Evolutionary conservation across 2,888 invertebrate genomes (phyloP), one percentile per base, ranked within the genome.

Genomic region (Sturmia bella): DNA sequence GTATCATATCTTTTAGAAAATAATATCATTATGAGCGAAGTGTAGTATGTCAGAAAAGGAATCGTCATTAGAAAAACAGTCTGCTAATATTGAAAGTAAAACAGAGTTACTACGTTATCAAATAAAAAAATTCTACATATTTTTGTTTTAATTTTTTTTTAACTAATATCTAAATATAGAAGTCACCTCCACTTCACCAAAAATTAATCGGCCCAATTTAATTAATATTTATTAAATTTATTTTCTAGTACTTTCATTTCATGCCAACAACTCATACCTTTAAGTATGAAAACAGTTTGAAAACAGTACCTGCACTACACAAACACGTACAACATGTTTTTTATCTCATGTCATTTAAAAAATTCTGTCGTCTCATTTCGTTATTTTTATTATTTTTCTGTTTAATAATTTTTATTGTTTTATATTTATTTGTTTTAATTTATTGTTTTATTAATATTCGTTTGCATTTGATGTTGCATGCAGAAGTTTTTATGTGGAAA

Each of bases 391-490:
- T 69, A 45, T 21, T 59, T 21, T 74, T 68, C 43, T 37, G 2
- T 68, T 66, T 57, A 56, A 63, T 73, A 54, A 63, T 63, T 48
- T 37, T 50, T 52, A 56, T 59, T 69, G 17, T 57, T 69, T 21
- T 37, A 11, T 64, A 37, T 61, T 69, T 76, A 61, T 56, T 57
- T 59, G 43, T 73, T 80, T 74, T 19, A 39, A 52, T 41, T 45
- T 59, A 41, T 66, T 41, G 32, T 27, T 70, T 45, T 70, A 21
- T 57, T 73, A 57, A 63, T 73, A 57, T 39, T 77, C 63, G 32
- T 59, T 48, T 74, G 45, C 66, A 77, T 59, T 76, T 72, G 76
- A 63, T 69, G 64, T 70, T 77, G 81, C 70, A 70, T 48, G 59
- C 48, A 50, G 4, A 15, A 24, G 7, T 3, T 4, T 48, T 37